These are phyloP conservation scores for Leucophenga varia DNA, from an alignment of 1,140 invertebrate species.

Conservation along the genomic window DNA sequence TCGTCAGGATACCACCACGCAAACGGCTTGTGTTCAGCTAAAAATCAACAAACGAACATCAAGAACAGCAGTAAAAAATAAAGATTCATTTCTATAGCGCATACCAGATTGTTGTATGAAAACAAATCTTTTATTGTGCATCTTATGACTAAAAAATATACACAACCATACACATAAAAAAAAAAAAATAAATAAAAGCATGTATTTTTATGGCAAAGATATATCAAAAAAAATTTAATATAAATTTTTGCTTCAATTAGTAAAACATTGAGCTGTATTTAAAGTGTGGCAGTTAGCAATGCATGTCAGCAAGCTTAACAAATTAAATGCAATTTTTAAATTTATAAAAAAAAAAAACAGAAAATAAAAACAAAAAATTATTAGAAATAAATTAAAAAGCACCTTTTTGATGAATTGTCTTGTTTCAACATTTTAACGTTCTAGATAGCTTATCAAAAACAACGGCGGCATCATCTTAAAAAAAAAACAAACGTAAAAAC, in stretches of 20 bases:
- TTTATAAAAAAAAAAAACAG: constrained; percentile 40
- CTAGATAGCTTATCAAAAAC: no score
- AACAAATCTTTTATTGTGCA: constrained; percentile 35
- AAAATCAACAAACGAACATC: constrained; percentile 5
- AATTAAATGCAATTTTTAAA: constrained; percentile 29
- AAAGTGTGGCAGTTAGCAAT: constrained; percentile 40
- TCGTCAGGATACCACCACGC: constrained; percentile 24
- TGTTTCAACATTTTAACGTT: no score
- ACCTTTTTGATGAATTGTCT: no score
- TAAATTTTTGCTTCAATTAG: constrained; percentile 53
- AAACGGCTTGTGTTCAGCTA: constrained; percentile 38
- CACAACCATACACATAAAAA: no score
- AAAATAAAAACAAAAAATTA: constrained; percentile 45
- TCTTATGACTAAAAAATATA: constrained; percentile 48
- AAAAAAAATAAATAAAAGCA: no score
- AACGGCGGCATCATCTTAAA: no score
- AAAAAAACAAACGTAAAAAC: no score
- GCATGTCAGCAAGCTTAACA: constrained; percentile 29
- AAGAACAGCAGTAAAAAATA: constrained; percentile 21
- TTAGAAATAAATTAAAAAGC: constrained; percentile 46
- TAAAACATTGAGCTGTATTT: constrained; percentile 48
- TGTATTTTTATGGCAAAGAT: constrained; percentile 48
- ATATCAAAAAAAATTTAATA: no score
- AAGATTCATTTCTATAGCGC: constrained; percentile 26
- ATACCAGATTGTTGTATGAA: no score